Evolutionary conservation across 2,797 vertebrate species (phyloP).

Genomic region (Pangasius macronema): DNA sequence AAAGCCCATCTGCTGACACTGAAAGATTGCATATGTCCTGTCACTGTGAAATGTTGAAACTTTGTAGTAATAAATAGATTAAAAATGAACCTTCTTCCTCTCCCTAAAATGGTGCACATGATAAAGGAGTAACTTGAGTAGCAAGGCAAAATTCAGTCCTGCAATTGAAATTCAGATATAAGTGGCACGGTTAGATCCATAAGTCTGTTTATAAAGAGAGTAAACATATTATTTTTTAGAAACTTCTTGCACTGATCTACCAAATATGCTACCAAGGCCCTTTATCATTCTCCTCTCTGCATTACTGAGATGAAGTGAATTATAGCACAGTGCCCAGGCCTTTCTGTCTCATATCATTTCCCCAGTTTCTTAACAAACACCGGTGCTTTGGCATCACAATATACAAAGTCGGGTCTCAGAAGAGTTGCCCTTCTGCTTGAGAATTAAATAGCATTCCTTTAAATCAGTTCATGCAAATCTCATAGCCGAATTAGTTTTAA

Average conservation of each 20-base stretch:
- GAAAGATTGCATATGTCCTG: conserved; percentile 40
- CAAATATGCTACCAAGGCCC: neutral
- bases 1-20: conserved; percentile 51
- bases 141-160: neutral
- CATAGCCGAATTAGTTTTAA: neutral
- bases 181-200: neutral
- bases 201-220: neutral
- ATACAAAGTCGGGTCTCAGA: neutral
- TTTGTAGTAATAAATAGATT: conserved; percentile 40
- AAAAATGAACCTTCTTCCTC: neutral
- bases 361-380: neutral
- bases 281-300: neutral
- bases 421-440: neutral
- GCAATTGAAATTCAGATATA: neutral
- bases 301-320: neutral
- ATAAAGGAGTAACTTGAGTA: neutral
- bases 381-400: neutral
- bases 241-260: neutral
- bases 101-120: neutral
- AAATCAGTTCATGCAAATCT: conserved; percentile 7
- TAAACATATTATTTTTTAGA: neutral
- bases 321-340: neutral
- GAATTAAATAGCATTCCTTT: conserved; percentile 6
- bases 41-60: conserved; percentile 38
- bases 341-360: neutral